A percentile compares a stretch with the other conserved stretches of the same genome.
phyloP scores from a whole-genome alignment of 2,797 vertebrate species.

The Heteromormyrus szaboi region DNA sequence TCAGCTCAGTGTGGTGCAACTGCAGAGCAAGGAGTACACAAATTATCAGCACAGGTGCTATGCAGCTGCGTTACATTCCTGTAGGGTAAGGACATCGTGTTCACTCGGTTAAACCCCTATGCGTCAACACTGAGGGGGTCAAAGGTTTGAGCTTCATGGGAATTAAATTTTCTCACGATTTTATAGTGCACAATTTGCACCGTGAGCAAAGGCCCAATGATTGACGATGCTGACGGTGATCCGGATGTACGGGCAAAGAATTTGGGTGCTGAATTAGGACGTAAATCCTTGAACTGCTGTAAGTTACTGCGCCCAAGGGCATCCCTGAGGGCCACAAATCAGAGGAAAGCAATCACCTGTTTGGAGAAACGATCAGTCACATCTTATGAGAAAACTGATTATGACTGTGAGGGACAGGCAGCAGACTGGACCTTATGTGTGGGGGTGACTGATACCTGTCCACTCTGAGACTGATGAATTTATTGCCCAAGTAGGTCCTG shows the following conservation, averaged over 20 bases:
- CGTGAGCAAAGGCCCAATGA: not conserved
- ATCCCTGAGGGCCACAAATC: not conserved
- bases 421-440: not conserved
- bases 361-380: not conserved
- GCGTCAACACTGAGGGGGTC: not conserved
- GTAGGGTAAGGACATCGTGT: not conserved
- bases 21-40: not conserved
- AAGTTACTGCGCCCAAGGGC: not conserved
- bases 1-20: not conserved
- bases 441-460: not conserved
- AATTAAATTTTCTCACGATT: not conserved
- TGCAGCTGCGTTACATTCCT: not conserved
- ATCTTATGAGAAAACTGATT: constrained; percentile 4
- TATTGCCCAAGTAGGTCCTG: not conserved
- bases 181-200: not conserved
- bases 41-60: not conserved
- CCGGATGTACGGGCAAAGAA: not conserved
- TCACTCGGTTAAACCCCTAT: not conserved
- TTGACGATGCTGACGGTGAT: not conserved
- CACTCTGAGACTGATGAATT: constrained; percentile 18
- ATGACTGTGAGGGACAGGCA: not conserved
- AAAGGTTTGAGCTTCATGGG: not conserved
- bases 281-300: not conserved
- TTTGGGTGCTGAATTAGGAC: not conserved
- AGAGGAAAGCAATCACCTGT: not conserved